phyloP scores from a whole-genome alignment of 2,797 vertebrate genomes.

The Hydrocynus forskahlii region DNA sequence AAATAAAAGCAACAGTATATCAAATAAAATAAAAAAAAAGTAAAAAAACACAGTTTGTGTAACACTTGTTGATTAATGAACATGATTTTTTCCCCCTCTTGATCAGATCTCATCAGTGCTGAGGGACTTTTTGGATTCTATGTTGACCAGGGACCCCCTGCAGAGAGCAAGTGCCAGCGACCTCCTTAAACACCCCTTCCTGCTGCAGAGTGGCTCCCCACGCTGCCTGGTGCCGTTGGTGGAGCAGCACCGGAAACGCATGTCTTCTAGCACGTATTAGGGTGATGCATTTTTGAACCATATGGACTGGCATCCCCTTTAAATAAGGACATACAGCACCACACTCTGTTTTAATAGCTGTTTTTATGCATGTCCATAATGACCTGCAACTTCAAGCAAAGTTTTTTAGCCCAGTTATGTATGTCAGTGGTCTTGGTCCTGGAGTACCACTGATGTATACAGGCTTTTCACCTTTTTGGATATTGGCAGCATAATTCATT shows the following conservation, averaged over 20 bases:
- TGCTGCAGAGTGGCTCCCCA: slow-evolving; percentile 86
- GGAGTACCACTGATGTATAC: neutral
- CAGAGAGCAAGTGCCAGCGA: slow-evolving; percentile 81
- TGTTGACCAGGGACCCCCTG: slow-evolving; percentile 84
- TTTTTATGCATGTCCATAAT: neutral
- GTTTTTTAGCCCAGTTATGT: slow-evolving; percentile 5
- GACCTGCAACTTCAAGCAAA: neutral
- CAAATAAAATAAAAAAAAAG: too few species aligned
- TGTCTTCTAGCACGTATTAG: slow-evolving; percentile 65
- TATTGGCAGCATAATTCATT: neutral
- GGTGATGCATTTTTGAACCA: neutral
- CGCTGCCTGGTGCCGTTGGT: slow-evolving; percentile 90
- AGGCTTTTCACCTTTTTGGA: neutral
- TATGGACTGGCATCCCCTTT: neutral
- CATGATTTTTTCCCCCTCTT: neutral
- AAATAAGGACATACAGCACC: neutral
- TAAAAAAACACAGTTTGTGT: too few species aligned
- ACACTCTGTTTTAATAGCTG: slow-evolving; percentile 11
- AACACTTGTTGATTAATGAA: neutral
- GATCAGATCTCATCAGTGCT: slow-evolving; percentile 86
- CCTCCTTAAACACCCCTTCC: slow-evolving; percentile 90
- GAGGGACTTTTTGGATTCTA: slow-evolving; percentile 89
- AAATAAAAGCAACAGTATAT: too few species aligned
- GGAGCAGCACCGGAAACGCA: slow-evolving; percentile 87
- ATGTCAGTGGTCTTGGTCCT: neutral